Conservation (phyloP, 2,113 vertebrate genomes). For the Heteronetta atricapilla region DNA sequence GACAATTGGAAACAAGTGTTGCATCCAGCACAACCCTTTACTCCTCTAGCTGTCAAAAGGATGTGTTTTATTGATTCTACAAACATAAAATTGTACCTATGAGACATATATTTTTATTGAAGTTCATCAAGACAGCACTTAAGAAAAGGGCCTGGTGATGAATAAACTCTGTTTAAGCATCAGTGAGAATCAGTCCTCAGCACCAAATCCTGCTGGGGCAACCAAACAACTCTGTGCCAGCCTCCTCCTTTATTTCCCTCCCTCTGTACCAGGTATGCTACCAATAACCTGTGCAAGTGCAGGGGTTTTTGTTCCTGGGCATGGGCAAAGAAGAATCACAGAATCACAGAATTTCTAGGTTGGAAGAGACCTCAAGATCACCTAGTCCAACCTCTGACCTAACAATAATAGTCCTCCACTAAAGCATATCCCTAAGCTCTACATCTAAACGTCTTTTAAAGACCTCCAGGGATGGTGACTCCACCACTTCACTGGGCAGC, state of each 20-base stretch:
- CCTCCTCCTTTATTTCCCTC: not conserved
- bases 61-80: not conserved
- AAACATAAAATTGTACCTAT: not conserved
- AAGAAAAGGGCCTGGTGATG: not conserved
- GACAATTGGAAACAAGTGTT: not conserved
- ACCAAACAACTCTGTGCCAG: not conserved
- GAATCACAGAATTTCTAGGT: too few species aligned
- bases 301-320: not conserved
- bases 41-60: not conserved
- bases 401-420: too few species aligned
- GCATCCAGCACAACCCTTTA: not conserved
- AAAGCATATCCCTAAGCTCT: too few species aligned
- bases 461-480: too few species aligned
- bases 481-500: too few species aligned
- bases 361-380: too few species aligned
- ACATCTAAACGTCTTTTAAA: too few species aligned
- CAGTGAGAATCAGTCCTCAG: not conserved
- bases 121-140: not conserved
- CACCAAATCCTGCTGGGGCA: not conserved
- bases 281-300: accelerated
- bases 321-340: not conserved
- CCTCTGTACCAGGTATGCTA: not conserved
- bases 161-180: not conserved
- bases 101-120: not conserved
- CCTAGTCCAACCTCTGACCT: too few species aligned